These are phyloP conservation scores for Chrysolina americana DNA, from an alignment of 2,888 invertebrate genomes.

Conservation along the genomic window DNA sequence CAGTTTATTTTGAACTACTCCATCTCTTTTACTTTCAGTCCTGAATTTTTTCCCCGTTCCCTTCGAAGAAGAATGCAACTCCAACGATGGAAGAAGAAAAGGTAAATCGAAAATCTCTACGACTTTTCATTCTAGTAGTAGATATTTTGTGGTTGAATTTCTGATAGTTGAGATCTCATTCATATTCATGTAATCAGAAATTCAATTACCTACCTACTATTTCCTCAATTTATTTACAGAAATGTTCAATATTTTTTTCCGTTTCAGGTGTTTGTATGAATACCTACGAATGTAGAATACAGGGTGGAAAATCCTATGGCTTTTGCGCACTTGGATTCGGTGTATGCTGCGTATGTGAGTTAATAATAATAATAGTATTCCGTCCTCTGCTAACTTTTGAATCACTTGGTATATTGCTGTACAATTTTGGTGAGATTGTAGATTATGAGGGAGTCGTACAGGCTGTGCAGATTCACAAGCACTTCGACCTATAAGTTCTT, in stretches of 20 bases:
- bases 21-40: slow-evolving; percentile 70
- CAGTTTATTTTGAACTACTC: not conserved
- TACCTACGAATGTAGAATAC: slow-evolving; percentile 85
- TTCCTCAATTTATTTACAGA: not conserved
- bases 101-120: slow-evolving; percentile 59
- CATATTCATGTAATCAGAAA: no score
- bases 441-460: no score
- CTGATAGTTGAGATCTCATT: no score
- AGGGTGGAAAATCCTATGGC: slow-evolving; percentile 80
- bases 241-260: not conserved
- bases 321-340: slow-evolving; percentile 88
- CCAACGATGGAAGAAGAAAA: slow-evolving; percentile 78
- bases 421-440: no score
- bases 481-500: no score
- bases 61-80: slow-evolving; percentile 84
- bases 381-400: no score
- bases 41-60: slow-evolving; percentile 89
- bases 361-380: not conserved
- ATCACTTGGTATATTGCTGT: no score
- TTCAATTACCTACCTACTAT: no score
- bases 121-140: no score
- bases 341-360: slow-evolving; percentile 89
- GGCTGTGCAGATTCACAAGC: no score
- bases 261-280: slow-evolving; percentile 83
- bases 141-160: no score